These are phyloP conservation scores for Drosophila aldrichi DNA, from an alignment of 2,888 invertebrate species.

Conservation along the genomic window DNA sequence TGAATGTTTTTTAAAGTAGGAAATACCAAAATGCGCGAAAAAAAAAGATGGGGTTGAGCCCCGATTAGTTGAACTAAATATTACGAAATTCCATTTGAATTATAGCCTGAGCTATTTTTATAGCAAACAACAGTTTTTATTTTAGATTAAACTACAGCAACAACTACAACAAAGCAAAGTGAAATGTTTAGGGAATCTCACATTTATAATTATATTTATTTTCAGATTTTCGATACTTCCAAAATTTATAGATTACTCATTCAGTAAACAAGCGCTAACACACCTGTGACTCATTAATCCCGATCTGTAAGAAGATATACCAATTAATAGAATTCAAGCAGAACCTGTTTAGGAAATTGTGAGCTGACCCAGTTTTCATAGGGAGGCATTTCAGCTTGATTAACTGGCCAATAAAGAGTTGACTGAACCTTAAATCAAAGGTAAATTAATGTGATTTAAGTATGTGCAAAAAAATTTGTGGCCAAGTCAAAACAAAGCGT, in stretches of 20 bases:
- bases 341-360: constrained; percentile 41
- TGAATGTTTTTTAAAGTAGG: constrained; percentile 84
- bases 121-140: neutral
- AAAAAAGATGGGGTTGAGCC: constrained; percentile 40
- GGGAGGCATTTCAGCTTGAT: constrained; percentile 45
- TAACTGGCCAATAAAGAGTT: constrained; percentile 34
- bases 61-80: constrained; percentile 27
- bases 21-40: constrained; percentile 69
- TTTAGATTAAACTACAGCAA: neutral
- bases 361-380: constrained; percentile 57
- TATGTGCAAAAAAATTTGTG: constrained; percentile 17
- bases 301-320: constrained; percentile 38
- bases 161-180: neutral
- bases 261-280: neutral
- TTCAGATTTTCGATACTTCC: neutral
- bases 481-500: neutral
- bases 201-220: too few relatives aligned
- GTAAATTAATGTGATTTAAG: constrained; percentile 11
- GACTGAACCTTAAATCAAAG: constrained; percentile 51
- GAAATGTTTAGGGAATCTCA: too few relatives aligned
- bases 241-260: neutral
- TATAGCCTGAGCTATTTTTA: constrained; percentile 22
- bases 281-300: constrained; percentile 24
- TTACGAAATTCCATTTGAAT: constrained; percentile 42
- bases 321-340: neutral